Conservation (phyloP, 92 coral and sea anemone species). For the Parazoanthus atlanticus region DNA sequence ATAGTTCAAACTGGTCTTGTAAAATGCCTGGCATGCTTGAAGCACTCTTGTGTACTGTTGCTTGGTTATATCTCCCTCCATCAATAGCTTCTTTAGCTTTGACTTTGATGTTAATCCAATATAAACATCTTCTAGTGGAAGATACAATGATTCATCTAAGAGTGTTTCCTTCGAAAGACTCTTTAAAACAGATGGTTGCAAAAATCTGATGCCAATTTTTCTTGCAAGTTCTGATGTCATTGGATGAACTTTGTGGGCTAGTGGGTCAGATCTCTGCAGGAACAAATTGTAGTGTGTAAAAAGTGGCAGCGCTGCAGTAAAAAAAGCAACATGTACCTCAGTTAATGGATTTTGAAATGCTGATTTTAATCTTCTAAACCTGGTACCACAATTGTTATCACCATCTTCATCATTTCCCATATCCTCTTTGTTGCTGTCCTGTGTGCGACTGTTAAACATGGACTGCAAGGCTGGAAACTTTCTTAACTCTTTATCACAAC, state of each 20-base stretch:
- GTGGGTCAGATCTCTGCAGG: slow-evolving; percentile 38
- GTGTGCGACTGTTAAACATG: slow-evolving; percentile 26
- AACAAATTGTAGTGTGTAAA: slow-evolving; percentile 39
- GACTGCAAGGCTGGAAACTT: slow-evolving; percentile 35
- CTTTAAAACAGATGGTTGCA: background rate
- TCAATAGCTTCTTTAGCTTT: slow-evolving; percentile 13
- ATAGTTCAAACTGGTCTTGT: slow-evolving; percentile 22
- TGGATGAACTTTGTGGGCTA: slow-evolving; percentile 28
- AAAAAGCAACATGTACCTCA: slow-evolving; percentile 30
- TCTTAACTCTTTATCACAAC: slow-evolving; percentile 40
- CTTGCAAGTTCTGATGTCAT: background rate
- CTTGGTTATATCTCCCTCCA: slow-evolving; percentile 21
- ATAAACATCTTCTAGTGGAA: slow-evolving; percentile 3
- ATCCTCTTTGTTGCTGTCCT: background rate
- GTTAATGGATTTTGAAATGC: slow-evolving; percentile 29
- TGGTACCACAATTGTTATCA: background rate
- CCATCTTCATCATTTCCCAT: slow-evolving; percentile 12
- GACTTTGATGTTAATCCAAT: slow-evolving; percentile 19
- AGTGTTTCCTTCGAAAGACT: background rate
- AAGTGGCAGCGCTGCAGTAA: slow-evolving; percentile 1
- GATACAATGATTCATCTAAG: background rate
- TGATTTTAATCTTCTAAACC: slow-evolving; percentile 19
- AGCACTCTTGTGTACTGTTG: slow-evolving; percentile 1
- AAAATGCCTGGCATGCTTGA: slow-evolving; percentile 21
- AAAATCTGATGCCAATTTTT: slow-evolving; percentile 13